Evolutionary conservation across 2,113 vertebrate species (phyloP).

Genomic region (Pseudopipra pipra): DNA sequence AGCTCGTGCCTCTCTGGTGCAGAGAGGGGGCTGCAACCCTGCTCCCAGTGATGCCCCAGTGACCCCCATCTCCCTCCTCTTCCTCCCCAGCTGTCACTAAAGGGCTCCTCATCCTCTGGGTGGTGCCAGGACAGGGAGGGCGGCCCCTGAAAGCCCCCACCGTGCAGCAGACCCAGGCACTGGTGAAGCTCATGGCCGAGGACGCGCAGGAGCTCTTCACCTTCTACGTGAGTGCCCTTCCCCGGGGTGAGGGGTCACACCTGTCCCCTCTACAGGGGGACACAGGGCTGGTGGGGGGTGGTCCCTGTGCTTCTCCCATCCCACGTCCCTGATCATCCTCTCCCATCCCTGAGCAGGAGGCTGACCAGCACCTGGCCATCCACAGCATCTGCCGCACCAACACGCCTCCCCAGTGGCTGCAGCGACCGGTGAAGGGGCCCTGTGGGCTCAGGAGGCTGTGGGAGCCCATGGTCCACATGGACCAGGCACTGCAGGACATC

Average conservation of each 20-base stretch:
- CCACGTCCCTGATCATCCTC: not conserved
- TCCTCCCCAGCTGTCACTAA: constrained; percentile 35
- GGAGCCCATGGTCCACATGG: not conserved
- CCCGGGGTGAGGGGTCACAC: rapidly evolving
- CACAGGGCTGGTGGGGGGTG: rapidly evolving
- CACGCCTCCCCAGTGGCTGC: not conserved
- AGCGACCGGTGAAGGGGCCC: rapidly evolving
- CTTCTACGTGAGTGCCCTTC: constrained; percentile 57
- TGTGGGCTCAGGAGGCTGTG: not conserved
- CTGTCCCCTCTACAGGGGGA: not conserved
- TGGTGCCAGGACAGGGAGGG: not conserved
- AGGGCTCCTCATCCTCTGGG: constrained; percentile 37
- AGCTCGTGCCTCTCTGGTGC: rapidly evolving
- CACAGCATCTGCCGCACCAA: not conserved
- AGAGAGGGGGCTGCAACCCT: not conserved
- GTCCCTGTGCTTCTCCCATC: not conserved
- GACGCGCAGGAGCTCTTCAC: constrained; percentile 9
- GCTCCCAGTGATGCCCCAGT: rapidly evolving
- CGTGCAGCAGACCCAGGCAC: constrained; percentile 8
- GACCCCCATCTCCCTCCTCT: not conserved
- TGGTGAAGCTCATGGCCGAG: constrained; percentile 34
- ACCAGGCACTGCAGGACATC: not conserved
- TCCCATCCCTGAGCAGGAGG: not conserved
- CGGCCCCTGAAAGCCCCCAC: not conserved
- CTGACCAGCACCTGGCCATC: not conserved